phyloP scores from a whole-genome alignment of 2,888 invertebrate genomes.

The Habroteleia sp. region DNA sequence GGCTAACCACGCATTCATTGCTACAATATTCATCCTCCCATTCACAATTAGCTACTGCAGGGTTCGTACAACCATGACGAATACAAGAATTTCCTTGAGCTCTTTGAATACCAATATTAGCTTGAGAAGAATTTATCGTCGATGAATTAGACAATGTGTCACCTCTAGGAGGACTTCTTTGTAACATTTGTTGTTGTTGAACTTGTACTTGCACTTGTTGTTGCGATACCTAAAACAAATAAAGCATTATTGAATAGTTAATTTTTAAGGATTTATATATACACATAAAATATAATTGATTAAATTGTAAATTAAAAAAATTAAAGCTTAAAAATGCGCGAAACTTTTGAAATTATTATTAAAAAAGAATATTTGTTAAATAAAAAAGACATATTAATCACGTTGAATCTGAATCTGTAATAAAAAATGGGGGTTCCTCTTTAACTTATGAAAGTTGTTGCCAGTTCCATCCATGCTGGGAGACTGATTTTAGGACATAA shows the following conservation, averaged over 20 bases:
- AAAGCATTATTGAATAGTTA: not conserved
- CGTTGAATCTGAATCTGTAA: no score
- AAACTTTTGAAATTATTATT: no score
- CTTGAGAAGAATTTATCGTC: constrained; percentile 72
- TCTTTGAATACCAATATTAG: constrained; percentile 72
- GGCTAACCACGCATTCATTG: constrained; percentile 97
- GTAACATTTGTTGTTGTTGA: constrained; percentile 78
- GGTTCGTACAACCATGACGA: constrained; percentile 94
- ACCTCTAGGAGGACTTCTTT: constrained; percentile 76
- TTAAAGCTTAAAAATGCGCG: no score
- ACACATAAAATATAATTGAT: no score
- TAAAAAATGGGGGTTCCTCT: no score
- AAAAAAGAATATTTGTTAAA: no score
- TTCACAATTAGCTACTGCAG: constrained; percentile 93
- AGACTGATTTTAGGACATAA: no score
- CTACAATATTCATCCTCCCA: constrained; percentile 99
- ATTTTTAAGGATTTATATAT: no score
- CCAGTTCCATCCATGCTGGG: no score
- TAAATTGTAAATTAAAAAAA: no score
- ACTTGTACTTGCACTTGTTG: constrained; percentile 75
- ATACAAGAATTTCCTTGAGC: constrained; percentile 84
- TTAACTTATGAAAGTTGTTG: no score
- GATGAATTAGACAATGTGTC: constrained; percentile 76
- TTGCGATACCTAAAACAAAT: constrained; percentile 71
- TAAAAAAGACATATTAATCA: no score